Conservation (phyloP, 2,113 vertebrate genomes). For the Hoplias malabaricus region DNA sequence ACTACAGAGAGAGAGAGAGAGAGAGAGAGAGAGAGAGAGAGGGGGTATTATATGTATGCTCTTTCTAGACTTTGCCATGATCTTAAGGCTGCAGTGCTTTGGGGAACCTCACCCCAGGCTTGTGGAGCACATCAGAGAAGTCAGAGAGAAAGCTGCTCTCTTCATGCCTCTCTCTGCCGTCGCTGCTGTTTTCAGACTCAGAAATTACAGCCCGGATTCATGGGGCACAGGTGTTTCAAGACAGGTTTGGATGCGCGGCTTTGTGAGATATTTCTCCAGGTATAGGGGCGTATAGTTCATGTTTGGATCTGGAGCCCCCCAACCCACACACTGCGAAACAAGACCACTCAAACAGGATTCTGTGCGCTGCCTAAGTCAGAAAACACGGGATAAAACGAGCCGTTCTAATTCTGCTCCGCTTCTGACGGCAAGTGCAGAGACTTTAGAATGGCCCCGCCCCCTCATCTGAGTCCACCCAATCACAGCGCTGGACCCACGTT, state of each 20-base stretch:
- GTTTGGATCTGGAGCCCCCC: no score
- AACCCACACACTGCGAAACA: no score
- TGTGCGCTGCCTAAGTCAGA: no score
- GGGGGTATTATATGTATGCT: background rate
- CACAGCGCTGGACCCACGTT: no score
- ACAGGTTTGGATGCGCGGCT: background rate
- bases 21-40: background rate
- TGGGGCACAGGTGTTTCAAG: background rate
- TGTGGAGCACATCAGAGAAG: background rate
- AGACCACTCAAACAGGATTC: no score
- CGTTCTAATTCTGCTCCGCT: no score
- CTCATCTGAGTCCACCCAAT: no score
- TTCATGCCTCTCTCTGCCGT: background rate
- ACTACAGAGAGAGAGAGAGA: background rate
- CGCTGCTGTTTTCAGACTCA: background rate
- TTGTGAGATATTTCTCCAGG: no score
- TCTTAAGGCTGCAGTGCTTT: background rate
- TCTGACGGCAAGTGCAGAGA: no score
- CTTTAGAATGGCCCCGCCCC: no score
- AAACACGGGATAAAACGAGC: no score
- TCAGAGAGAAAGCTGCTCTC: background rate
- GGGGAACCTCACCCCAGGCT: constrained; percentile 12
- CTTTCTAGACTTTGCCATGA: background rate
- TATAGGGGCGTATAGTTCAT: no score
- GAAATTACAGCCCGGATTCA: background rate